Conservation (phyloP, 1,140 invertebrate species). For the Bilobella aurantiaca region DNA sequence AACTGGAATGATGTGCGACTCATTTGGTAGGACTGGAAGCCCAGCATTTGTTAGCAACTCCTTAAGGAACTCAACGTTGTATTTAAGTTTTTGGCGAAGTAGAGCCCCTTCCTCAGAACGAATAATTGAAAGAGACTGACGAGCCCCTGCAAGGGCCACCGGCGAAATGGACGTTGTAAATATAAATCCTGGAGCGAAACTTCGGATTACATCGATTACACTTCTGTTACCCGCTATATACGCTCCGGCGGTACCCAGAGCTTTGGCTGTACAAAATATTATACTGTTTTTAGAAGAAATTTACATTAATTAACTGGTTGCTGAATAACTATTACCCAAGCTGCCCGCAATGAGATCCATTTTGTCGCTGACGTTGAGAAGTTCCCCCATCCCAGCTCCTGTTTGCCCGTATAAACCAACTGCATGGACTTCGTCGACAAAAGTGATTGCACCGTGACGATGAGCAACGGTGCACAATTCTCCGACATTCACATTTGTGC, state of each 20-base stretch:
- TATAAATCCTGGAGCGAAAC: slow-evolving; percentile 89
- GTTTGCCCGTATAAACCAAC: slow-evolving; percentile 87
- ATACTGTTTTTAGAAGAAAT: slow-evolving; percentile 6
- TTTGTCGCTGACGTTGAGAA: slow-evolving; percentile 66
- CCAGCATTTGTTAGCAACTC: slow-evolving; percentile 63
- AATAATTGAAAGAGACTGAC: slow-evolving; percentile 68
- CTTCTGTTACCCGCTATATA: slow-evolving; percentile 70
- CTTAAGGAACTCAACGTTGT: slow-evolving; percentile 76
- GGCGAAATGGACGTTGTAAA: slow-evolving; percentile 95
- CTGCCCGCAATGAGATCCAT: slow-evolving; percentile 96
- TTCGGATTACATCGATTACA: slow-evolving; percentile 85
- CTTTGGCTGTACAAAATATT: slow-evolving; percentile 52
- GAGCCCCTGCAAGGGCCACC: slow-evolving; percentile 73
- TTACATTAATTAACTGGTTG: no score
- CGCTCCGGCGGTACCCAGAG: slow-evolving; percentile 92
- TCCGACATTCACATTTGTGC: slow-evolving; percentile 79
- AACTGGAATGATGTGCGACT: slow-evolving; percentile 93
- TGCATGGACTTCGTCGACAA: slow-evolving; percentile 96
- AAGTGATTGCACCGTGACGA: slow-evolving; percentile 84
- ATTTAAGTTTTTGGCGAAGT: slow-evolving; percentile 66
- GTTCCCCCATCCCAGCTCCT: slow-evolving; percentile 86
- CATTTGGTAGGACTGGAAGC: slow-evolving; percentile 80
- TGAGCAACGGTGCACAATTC: slow-evolving; percentile 82
- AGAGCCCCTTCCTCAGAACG: slow-evolving; percentile 71
- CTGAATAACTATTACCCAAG: slow-evolving; percentile 60